Conservation (phyloP, 1,140 invertebrate species). For the Trypoxylus dichotomus region DNA sequence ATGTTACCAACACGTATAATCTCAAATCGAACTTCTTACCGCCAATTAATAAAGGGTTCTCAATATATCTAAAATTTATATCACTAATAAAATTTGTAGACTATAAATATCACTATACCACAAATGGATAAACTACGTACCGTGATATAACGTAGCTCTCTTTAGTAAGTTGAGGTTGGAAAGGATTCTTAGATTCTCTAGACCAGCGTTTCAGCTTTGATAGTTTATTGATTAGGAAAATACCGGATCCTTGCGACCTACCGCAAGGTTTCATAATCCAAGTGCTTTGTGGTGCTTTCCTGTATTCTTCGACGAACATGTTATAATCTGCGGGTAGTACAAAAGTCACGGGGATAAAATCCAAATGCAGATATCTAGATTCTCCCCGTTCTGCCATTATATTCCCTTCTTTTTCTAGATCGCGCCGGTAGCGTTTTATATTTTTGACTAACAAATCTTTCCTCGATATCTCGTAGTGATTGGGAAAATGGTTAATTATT, state of each 20-base stretch:
- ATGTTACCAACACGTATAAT: conserved; percentile 82
- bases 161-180: conserved; percentile 81
- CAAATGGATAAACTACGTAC: conserved; percentile 46
- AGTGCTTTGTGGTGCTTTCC: conserved; percentile 86
- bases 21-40: conserved; percentile 89
- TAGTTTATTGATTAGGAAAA: conserved; percentile 86
- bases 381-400: conserved; percentile 76
- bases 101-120: too few relatives aligned
- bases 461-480: conserved; percentile 91
- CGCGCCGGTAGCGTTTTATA: conserved; percentile 90
- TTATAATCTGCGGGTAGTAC: conserved; percentile 93
- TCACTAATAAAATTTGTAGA: too few relatives aligned
- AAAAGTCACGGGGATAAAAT: conserved; percentile 92
- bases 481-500: conserved; percentile 89
- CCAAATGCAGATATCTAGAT: conserved; percentile 77
- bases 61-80: conserved; percentile 66
- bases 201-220: conserved; percentile 89
- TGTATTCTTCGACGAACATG: conserved; percentile 93
- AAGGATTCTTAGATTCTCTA: conserved; percentile 75
- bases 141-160: conserved; percentile 90
- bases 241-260: conserved; percentile 85
- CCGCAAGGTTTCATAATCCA: conserved; percentile 99
- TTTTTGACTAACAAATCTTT: conserved; percentile 96
- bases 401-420: conserved; percentile 88
- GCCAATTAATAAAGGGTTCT: conserved; percentile 83